Conservation (phyloP, 1,140 invertebrate species). For the Gonioctena quinquepunctata region DNA sequence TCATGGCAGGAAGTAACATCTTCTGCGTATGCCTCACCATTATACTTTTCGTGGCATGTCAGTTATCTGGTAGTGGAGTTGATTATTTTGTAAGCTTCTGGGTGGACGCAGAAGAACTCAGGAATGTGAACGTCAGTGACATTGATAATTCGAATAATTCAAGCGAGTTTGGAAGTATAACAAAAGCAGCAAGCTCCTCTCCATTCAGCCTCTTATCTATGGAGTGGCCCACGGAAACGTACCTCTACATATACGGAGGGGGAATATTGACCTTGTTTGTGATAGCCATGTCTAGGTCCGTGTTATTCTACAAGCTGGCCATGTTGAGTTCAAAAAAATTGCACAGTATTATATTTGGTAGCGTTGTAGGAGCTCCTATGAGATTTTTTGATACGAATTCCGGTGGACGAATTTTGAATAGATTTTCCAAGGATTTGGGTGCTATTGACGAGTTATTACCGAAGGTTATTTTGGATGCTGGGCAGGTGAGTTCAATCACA, state of each 20-base stretch:
- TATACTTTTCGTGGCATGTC: conserved; percentile 66
- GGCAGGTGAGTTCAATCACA: conserved; percentile 61
- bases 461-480: conserved; percentile 65
- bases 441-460: conserved; percentile 69
- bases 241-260: no score
- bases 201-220: no score
- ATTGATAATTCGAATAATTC: no score
- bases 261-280: no score
- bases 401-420: conserved; percentile 58
- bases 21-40: conserved; percentile 62
- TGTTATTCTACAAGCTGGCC: no score
- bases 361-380: conserved; percentile 71
- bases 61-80: conserved; percentile 68
- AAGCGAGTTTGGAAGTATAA: no score
- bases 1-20: conserved; percentile 69
- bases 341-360: no score
- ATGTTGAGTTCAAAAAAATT: no score
- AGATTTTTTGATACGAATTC: conserved; percentile 83
- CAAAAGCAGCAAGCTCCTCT: no score
- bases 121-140: no score
- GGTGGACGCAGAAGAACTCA: conserved; percentile 56
- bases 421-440: conserved; percentile 57
- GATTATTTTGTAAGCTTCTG: conserved; percentile 83
- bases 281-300: no score
- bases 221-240: no score